Evolutionary conservation across 2,888 invertebrate species (phyloP).

Genomic region (Selenia dentaria): DNA sequence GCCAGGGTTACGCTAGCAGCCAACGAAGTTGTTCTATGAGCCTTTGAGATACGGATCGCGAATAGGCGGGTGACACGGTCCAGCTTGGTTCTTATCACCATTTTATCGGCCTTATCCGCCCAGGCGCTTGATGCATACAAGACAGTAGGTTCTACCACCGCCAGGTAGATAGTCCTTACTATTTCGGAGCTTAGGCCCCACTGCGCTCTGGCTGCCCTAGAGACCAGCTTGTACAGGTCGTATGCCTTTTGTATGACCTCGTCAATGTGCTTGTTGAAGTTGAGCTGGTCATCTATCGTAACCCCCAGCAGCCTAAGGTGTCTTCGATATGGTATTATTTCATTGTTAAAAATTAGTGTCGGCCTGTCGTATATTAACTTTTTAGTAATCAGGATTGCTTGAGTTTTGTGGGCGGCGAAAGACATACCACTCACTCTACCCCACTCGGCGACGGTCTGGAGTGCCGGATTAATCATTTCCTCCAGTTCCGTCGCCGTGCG

Average conservation of each 20-base stretch:
- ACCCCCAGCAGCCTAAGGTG: background rate
- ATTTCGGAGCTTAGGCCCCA: background rate
- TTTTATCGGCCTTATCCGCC: background rate
- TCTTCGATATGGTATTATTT: background rate
- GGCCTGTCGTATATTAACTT: background rate
- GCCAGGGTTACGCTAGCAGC: background rate
- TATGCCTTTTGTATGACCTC: background rate
- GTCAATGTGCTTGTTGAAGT: background rate
- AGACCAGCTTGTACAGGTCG: background rate
- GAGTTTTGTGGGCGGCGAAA: background rate
- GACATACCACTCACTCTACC: background rate
- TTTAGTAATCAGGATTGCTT: background rate
- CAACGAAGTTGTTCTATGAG: background rate
- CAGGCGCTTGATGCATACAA: background rate
- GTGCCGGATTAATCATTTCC: background rate
- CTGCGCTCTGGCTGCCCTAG: background rate
- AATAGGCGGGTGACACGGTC: background rate
- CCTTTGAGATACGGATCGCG: background rate
- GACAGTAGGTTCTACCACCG: background rate
- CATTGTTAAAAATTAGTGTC: background rate
- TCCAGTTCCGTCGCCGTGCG: background rate
- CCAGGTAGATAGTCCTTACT: background rate
- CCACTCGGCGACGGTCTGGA: background rate
- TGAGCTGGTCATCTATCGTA: background rate
- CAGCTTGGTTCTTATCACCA: background rate